Evolutionary conservation across 2,113 vertebrate genomes (phyloP), one percentile per base, ranked within the genome.

Genomic region (Siniperca chuatsi): DNA sequence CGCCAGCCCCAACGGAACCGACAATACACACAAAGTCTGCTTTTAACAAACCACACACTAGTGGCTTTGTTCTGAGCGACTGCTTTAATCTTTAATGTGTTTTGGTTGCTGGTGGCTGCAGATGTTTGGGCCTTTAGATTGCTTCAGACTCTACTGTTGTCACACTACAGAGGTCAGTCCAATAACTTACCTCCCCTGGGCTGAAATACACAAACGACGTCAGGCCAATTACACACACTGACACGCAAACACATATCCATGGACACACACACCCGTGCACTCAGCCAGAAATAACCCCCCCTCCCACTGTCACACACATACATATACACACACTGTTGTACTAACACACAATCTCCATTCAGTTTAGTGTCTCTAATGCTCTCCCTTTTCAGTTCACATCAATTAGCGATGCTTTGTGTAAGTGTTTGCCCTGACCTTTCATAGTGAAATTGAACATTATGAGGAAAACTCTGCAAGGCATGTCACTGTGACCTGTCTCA

Each of bases 41-140:
- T 84, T 80, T 89, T 83, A 88, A 89, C 90, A 86, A 90, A 90
- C 79, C 52, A 83, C 85, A 89, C 79, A 86, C 69, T 75, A 78
- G 79, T 86, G 88, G 87, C 88, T 94, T 90, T 93, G 89, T 93
- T 92, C 89, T 91, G 85, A 92, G 82, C 46, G 7, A 83, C 86
- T 90, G 91, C 90, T 88, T 94, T 90, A 92, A 92, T 93, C 91
- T 93, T 92, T 88, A 92, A 91, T 92, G 87, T 83, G 70, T 89
- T 92, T 88, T 90, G 89, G 86, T 88, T 83, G 87, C 81, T 91
- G 64, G 70, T 92, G 89, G 80, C 65, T 70, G 73, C 84, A 71
- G 81, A 75, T 85, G 86, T 92, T 86, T 78, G 82, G 88, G 65
- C 84, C 82, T 90, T 87, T 70, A 88, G 88, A 88, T 90, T 92